Percentiles rank a stretch among this genome's conserved stretches.
These are phyloP conservation scores for Diuraphis noxia DNA, from an alignment of 1,140 invertebrate species.

Conservation along the genomic window DNA sequence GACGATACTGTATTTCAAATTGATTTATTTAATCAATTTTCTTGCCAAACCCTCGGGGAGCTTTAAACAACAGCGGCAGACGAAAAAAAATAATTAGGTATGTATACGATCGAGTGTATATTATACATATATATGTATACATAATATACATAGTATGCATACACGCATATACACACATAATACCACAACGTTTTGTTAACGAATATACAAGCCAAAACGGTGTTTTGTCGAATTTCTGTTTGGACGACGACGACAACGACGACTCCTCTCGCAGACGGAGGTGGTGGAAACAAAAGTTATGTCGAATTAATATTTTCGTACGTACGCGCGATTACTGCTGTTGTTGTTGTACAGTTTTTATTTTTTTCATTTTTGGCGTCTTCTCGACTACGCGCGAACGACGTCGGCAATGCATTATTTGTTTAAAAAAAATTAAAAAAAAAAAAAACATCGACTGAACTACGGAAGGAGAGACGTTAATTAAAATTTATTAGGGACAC, in stretches of 20 bases:
- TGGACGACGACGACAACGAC: not conserved
- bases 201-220: not conserved
- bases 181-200: not conserved
- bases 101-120: not conserved
- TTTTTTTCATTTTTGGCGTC: conserved; percentile 41
- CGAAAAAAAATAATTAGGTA: not conserved
- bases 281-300: not conserved
- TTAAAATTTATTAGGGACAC: conserved; percentile 51
- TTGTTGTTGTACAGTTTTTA: not conserved
- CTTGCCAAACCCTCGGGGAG: conserved; percentile 40
- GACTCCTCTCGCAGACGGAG: not conserved
- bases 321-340: not conserved
- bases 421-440: conserved; percentile 45
- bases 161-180: not conserved
- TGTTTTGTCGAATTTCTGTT: not conserved
- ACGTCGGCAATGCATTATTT: conserved; percentile 33
- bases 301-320: conserved; percentile 5
- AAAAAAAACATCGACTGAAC: not conserved
- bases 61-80: not conserved
- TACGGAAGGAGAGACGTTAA: conserved; percentile 25
- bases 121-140: not conserved
- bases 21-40: conserved; percentile 53
- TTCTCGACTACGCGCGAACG: conserved; percentile 19
- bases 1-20: not conserved
- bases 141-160: not conserved